Base-by-base conservation (phyloP, 2,113 vertebrate genomes). In the Sialia sialis region DNA sequence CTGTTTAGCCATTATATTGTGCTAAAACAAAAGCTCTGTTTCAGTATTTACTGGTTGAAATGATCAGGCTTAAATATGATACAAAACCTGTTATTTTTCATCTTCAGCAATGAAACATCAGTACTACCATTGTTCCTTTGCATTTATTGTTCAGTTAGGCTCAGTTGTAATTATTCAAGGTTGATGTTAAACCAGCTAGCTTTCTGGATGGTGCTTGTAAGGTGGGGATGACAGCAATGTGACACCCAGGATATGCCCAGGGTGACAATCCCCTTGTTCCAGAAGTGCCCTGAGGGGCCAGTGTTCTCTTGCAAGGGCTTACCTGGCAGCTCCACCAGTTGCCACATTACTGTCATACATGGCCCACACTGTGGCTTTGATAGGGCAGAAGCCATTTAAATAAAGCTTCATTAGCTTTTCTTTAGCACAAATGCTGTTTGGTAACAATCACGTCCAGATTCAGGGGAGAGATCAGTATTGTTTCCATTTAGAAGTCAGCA, bases 271-370 rank as follows among this genome's bases (percentile, higher is more conserved):
- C 6, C 14, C 30, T 38, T 51, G 52, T 81, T 48, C 43, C n/a
- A 32, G 19, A 38, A 70, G 59, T 39, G n/a, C 59, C 4, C 0
- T 9, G 62, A 60, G 16, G 11, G 8, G 4, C 68, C 16, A 8
- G 11, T 13, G 41, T 14, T 67, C 4, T 17, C 12, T 52, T 23
- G 8, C 21, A 8, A 9, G 18, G 27, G 9, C 5, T 73, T 75
- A 14, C 26, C 23, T 87, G 68, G 20, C 43, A 84, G 51, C 34
- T 68, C 21, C 4, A 4, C 21, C 4, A 2, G 3, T 12, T 80
- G 16, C 76, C 38, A 11, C 0, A 2, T 63, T 81, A 12, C 55
- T 3, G 0, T 46, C 15, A 0, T 38, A 2, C 9, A 1, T 26
- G 41, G 32, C 36, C n/a, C 55, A 11, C 25, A 25, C 17, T 62